Percentiles rank a stretch among this genome's conserved stretches.
Conservation (phyloP, 2,888 invertebrate species). For the Nipponacmea schrenckii region DNA sequence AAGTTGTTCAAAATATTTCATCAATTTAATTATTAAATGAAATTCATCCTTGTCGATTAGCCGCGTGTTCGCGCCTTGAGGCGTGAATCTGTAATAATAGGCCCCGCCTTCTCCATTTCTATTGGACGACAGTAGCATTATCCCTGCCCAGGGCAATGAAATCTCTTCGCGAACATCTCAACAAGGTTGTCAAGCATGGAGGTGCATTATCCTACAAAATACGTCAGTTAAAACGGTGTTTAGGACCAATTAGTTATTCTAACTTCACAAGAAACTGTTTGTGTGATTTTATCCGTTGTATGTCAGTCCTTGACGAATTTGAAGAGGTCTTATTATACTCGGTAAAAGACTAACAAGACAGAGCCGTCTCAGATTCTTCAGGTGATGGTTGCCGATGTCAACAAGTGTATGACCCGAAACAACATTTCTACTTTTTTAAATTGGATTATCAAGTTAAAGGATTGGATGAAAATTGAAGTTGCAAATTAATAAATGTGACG, state of each 20-base stretch:
- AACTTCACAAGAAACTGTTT: not conserved
- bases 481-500: too few relatives aligned
- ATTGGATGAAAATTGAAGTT: too few relatives aligned
- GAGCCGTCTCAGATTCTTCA: too few relatives aligned
- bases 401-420: too few relatives aligned
- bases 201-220: slow-evolving; percentile 1
- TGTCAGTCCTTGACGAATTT: too few relatives aligned
- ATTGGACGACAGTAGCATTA: not conserved
- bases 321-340: too few relatives aligned
- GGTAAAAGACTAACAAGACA: too few relatives aligned
- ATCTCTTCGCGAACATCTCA: not conserved
- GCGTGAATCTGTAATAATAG: not conserved
- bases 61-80: not conserved
- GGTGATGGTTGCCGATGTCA: too few relatives aligned
- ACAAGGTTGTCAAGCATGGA: slow-evolving; percentile 1
- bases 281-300: not conserved
- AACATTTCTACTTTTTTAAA: too few relatives aligned
- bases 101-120: not conserved
- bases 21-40: not conserved
- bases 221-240: slow-evolving; percentile 2
- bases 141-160: not conserved
- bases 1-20: not conserved
- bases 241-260: not conserved
- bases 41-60: not conserved
- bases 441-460: too few relatives aligned